Percentiles rank a stretch among this genome's conserved stretches.
Conservation (phyloP, 2,797 vertebrate species). For the Sphenopsis melanotis region DNA sequence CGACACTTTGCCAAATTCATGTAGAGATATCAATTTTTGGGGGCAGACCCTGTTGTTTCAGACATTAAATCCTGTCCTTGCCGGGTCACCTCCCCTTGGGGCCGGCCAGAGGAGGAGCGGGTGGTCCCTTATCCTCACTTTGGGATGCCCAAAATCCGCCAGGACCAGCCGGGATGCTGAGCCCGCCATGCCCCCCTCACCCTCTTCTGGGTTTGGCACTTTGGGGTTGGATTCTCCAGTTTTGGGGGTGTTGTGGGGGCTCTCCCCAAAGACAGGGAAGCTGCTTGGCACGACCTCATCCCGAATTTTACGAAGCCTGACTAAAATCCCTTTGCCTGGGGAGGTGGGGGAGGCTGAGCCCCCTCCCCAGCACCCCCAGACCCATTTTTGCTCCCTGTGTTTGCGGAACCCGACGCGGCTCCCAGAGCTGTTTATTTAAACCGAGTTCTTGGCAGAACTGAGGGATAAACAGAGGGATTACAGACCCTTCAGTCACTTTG, state of each 20-base stretch:
- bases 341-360: background rate
- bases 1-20: accelerated
- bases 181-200: background rate
- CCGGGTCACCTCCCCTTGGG: background rate
- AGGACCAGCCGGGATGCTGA: accelerated
- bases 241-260: accelerated
- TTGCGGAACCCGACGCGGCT: background rate
- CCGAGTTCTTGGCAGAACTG: background rate
- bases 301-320: background rate
- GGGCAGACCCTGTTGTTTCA: background rate
- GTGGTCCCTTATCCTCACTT: background rate
- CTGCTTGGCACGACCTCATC: background rate
- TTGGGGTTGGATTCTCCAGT: too few relatives aligned
- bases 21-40: accelerated
- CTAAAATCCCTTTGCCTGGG: background rate
- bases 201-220: background rate
- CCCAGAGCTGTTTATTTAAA: background rate
- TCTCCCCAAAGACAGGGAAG: background rate
- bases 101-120: accelerated
- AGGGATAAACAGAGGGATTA: background rate
- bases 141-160: background rate
- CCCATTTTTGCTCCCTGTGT: background rate
- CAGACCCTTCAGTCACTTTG: background rate
- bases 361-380: background rate
- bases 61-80: too few relatives aligned